Base-by-base conservation (phyloP, 2,113 vertebrate species). In the Excalfactoria chinensis region DNA sequence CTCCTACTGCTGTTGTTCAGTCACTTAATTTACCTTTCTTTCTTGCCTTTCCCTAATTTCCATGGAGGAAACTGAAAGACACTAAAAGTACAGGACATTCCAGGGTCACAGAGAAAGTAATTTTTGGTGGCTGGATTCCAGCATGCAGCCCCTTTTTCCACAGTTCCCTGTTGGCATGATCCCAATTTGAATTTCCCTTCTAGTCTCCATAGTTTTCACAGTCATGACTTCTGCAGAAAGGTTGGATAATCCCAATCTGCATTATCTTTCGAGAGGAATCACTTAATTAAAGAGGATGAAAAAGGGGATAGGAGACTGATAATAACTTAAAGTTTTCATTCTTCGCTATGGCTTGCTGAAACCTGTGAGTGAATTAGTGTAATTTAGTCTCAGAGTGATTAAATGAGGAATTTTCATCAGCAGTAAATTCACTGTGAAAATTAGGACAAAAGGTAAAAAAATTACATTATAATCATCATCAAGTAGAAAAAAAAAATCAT, bases 371-470 rank as follows among this genome's bases (percentile, higher is more conserved):
- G 70, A 88, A 90, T 86, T 81, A 81, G 62, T 41, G 13, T n/a
- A 78, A 90, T 77, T 95, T 59, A 59, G 55, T 74, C 68, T 91
- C 79, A n/a, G 74, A 93, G 62, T 71, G 51, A 93, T 91, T 93
- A 93, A 86, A 30, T 83, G 40, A 51, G 76, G 55, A 86, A 91
- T 93, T 90, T 93, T 74, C 40, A 84, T 64, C 53, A 90, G 73
- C 13, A 58, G 48, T 75, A 94, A 90, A 94, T 90, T 90, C 60
- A 68, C 34, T 67, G 43, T 3, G 9, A 93, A 94, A 93, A 69
- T 78, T 78, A 93, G 73, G 43, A 44, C 55, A 92, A 90, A 86
- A 92, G 49, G 26, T 81, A 81, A 92, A 93, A 62, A 62, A 91
- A 78, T 67, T 67, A 73, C 19, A 53, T 75, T 70, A 40, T 49